phyloP scores from a whole-genome alignment of 2,113 vertebrate genomes.

The Cyprinus carpio region DNA sequence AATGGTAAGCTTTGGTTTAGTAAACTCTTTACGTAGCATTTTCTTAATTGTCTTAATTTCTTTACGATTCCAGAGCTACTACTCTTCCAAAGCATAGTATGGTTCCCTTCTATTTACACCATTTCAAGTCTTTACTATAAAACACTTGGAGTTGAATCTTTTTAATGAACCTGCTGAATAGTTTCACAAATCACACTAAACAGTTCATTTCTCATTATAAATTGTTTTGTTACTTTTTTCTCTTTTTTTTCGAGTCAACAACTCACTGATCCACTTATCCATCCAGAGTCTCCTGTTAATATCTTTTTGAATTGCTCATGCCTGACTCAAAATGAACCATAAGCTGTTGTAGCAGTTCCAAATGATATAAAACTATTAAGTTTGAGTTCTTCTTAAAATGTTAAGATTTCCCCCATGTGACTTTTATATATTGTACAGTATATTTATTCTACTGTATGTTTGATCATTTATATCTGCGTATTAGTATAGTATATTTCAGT shows the following conservation, averaged over 20 bases:
- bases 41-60: too few relatives aligned
- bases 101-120: too few relatives aligned
- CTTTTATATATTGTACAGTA: neutral
- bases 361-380: neutral
- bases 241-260: neutral
- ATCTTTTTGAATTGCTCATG: neutral
- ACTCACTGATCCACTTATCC: too few relatives aligned
- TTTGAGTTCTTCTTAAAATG: neutral
- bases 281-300: neutral
- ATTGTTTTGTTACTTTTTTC: too few relatives aligned
- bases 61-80: too few relatives aligned
- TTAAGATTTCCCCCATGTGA: neutral
- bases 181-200: neutral
- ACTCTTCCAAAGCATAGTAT: neutral
- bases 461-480: neutral
- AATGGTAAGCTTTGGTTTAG: too few relatives aligned
- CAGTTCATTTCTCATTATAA: neutral
- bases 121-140: neutral
- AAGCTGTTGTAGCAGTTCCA: neutral
- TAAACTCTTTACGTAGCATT: too few relatives aligned
- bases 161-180: neutral
- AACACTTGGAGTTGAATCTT: neutral
- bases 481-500: neutral
- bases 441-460: neutral
- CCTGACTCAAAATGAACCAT: neutral